Evolutionary conservation across 2,888 invertebrate species (phyloP), one percentile per base, ranked within the genome.

Genomic region (Metellina segmentata): DNA sequence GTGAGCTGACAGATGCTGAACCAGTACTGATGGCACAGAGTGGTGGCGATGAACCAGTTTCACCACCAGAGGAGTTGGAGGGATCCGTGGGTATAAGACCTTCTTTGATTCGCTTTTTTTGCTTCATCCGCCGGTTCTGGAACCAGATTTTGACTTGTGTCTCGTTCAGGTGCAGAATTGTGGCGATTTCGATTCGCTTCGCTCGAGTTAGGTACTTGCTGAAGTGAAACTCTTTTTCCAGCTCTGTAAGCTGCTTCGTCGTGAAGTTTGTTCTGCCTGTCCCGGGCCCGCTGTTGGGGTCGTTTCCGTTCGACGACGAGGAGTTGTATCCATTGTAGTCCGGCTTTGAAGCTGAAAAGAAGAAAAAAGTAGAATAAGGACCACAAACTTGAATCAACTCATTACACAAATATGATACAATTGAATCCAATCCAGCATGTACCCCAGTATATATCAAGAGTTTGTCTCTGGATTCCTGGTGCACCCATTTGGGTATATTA

Each of bases 191-290:
- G 95, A 99, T 99, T 94, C 99, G 96, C 94, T 99, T 96, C 71
- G 99, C 99, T 94, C 99, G 96, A 70, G 99, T 99, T 94, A 99
- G 96, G 96, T 99, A 99, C 95, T 99, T 99, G 96, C 99, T 99
- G 95, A 99, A 99, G 95, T 99, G 99, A 96, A 99, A 99, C 95
- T 99, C 99, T 95, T 99, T 99, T 95, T 99, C 99, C 93, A 99
- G 96, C 95, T 99, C 99, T 2, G 99, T 99, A 93, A 99, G 96
- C 95, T 99, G 99, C 95, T 99, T 99, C 95, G 99, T 99, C 94
- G 99, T 99, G 96, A 99, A 99, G 96, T 99, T 99, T 72, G 99
- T 99, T 90, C 99, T 96, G 71, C 99, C 99, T 13, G 98, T 98
- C 13, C 90, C 91, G 0, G 88, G 81, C n/a, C 87, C 90, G 19